Conservation (phyloP, 2,113 vertebrate genomes). For the Mugil cephalus region DNA sequence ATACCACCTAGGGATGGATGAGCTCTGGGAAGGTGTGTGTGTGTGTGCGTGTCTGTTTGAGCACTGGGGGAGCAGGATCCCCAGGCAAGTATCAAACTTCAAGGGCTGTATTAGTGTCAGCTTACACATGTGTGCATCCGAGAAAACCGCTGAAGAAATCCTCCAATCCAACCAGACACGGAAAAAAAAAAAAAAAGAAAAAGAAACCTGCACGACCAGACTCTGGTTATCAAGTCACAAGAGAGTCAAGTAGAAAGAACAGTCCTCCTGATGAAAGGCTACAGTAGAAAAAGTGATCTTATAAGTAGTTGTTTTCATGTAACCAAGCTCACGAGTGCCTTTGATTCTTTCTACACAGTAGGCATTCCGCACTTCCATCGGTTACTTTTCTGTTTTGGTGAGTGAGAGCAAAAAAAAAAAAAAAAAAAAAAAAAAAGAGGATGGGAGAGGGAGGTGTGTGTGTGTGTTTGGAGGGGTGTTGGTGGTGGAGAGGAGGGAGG, state of each 20-base stretch:
- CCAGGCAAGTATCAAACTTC: conserved; percentile 79
- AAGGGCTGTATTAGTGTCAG: conserved; percentile 80
- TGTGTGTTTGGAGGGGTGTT: conserved; percentile 20
- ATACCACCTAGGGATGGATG: conserved; percentile 73
- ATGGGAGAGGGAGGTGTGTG: conserved; percentile 41
- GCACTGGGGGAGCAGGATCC: conserved; percentile 67
- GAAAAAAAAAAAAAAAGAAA: background rate
- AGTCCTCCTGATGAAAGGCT: background rate
- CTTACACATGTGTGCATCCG: conserved; percentile 68
- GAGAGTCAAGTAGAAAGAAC: background rate
- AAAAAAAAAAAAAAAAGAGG: conserved; percentile 38
- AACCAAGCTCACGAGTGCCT: background rate
- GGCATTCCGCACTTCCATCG: conserved; percentile 60
- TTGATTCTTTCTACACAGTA: conserved; percentile 39
- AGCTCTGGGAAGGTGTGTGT: conserved; percentile 71
- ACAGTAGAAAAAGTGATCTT: too few species aligned
- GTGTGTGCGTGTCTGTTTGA: conserved; percentile 43
- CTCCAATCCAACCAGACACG: conserved; percentile 41
- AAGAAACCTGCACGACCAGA: conserved; percentile 41
- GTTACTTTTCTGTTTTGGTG: conserved; percentile 82
- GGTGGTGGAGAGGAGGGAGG: conserved; percentile 37
- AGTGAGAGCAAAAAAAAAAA: conserved; percentile 72
- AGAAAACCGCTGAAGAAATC: conserved; percentile 65
- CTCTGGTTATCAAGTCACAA: conserved; percentile 12
- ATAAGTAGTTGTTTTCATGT: background rate